A percentile compares a stretch with the other conserved stretches of the same genome.
phyloP scores from a whole-genome alignment of 2,888 invertebrate species.

The Pachydiplax longipennis region DNA sequence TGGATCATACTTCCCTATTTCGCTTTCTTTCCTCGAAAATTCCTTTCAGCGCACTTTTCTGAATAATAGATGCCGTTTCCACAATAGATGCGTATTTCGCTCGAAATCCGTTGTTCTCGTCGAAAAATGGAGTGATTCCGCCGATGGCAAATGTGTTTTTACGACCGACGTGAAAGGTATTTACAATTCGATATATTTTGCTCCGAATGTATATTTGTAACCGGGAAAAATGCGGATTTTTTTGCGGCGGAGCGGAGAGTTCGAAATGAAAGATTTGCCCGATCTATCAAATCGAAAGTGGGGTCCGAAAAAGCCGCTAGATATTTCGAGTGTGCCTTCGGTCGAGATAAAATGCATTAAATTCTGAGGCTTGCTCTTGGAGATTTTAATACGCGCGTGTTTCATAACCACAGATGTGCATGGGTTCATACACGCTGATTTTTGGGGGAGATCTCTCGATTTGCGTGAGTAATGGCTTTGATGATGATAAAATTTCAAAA shows the following conservation, averaged over 20 bases:
- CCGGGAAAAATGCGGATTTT: background rate
- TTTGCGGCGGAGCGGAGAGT: background rate
- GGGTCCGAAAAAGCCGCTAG: background rate
- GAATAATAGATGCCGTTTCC: background rate
- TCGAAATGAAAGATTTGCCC: background rate
- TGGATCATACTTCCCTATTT: background rate
- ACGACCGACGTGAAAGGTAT: background rate
- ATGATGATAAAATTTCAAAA: too few species aligned
- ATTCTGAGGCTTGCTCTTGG: too few species aligned
- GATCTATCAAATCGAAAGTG: background rate
- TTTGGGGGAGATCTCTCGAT: too few species aligned
- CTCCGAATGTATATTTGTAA: background rate
- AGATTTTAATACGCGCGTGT: too few species aligned
- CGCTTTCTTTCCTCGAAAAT: background rate
- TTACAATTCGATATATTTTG: background rate
- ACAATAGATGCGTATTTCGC: background rate
- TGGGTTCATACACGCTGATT: too few species aligned
- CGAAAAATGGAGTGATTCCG: background rate
- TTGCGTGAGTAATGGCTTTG: too few species aligned
- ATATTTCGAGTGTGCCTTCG: background rate
- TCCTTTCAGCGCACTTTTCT: background rate
- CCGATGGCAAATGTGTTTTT: background rate
- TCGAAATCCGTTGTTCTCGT: background rate
- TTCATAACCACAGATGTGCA: too few species aligned
- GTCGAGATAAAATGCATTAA: too few species aligned